A percentile compares a stretch with the other conserved stretches of the same genome.
Evolutionary conservation across 2,888 invertebrate genomes (phyloP).

Genomic region (Rotaria sp.): DNA sequence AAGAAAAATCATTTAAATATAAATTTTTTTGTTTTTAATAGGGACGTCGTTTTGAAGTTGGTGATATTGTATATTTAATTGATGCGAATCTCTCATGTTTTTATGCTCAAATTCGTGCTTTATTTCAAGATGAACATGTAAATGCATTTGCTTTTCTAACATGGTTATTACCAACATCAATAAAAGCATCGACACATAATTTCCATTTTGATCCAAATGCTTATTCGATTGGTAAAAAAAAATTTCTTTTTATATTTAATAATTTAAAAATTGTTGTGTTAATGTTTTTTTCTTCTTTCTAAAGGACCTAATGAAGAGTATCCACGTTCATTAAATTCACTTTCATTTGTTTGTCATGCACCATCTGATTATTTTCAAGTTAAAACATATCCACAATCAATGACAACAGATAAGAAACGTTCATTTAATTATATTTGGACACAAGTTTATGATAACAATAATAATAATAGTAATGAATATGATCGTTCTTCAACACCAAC

Average conservation of each 20-base stretch:
- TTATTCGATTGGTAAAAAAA: not conserved
- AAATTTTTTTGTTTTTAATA: not conserved
- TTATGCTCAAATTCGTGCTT: constrained; percentile 21
- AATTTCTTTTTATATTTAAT: not conserved
- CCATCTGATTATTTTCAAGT: constrained; percentile 13
- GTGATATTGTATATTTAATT: constrained; percentile 25
- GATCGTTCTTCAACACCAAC: not conserved
- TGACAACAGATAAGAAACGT: not conserved
- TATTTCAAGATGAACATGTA: constrained; percentile 26
- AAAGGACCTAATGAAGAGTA: constrained; percentile 10
- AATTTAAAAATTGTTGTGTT: not conserved
- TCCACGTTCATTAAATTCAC: constrained; percentile 22
- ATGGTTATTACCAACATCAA: constrained; percentile 20
- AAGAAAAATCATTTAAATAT: not conserved
- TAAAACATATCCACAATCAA: constrained; percentile 18
- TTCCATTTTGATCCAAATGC: constrained; percentile 4
- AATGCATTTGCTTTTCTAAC: constrained; percentile 17
- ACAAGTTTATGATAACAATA: not conserved
- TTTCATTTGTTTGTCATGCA: constrained; percentile 25
- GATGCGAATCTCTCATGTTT: not conserved
- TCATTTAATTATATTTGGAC: constrained; percentile 15
- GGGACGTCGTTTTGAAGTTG: constrained; percentile 15
- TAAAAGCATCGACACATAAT: not conserved
- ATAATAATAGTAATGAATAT: constrained; percentile 5
- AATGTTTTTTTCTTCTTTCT: not conserved